phyloP scores from a whole-genome alignment of 2,888 invertebrate species.

The Leucophenga montana region DNA sequence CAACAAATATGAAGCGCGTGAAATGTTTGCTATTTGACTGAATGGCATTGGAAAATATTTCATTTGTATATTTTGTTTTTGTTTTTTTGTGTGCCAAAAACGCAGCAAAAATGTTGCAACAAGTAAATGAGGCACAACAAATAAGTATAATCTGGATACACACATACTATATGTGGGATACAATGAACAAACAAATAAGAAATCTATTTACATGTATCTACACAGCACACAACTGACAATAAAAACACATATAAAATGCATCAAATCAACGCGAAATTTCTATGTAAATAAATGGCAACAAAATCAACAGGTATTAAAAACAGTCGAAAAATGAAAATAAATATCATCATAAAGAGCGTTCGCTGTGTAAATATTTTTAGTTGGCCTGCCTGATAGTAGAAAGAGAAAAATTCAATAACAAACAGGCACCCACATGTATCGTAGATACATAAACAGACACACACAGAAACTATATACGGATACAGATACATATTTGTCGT shows the following conservation, averaged over 20 bases:
- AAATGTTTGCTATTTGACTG: too few relatives aligned
- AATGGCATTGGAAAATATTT: too few relatives aligned
- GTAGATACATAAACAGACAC: not conserved
- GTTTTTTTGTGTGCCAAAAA: not conserved
- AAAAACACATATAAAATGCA: conserved; percentile 15
- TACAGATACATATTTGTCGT: not conserved
- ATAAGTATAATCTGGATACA: conserved; percentile 4
- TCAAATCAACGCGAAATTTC: not conserved
- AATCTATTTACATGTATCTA: not conserved
- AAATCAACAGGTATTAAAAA: conserved; percentile 23
- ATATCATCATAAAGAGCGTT: conserved; percentile 11
- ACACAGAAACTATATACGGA: not conserved
- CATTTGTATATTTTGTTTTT: too few relatives aligned
- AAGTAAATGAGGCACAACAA: conserved; percentile 1
- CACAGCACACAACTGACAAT: not conserved
- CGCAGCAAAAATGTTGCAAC: conserved; percentile 5
- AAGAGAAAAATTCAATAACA: conserved; percentile 1
- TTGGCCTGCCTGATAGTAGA: not conserved
- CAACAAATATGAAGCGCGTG: too few relatives aligned
- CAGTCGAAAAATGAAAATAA: conserved; percentile 14
- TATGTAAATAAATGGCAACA: not conserved
- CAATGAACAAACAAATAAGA: conserved; percentile 7
- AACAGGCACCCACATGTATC: not conserved
- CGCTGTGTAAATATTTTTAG: conserved; percentile 6
- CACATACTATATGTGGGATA: not conserved